phyloP scores from a whole-genome alignment of 2,888 invertebrate species.

The Choristoneura rosaceana region DNA sequence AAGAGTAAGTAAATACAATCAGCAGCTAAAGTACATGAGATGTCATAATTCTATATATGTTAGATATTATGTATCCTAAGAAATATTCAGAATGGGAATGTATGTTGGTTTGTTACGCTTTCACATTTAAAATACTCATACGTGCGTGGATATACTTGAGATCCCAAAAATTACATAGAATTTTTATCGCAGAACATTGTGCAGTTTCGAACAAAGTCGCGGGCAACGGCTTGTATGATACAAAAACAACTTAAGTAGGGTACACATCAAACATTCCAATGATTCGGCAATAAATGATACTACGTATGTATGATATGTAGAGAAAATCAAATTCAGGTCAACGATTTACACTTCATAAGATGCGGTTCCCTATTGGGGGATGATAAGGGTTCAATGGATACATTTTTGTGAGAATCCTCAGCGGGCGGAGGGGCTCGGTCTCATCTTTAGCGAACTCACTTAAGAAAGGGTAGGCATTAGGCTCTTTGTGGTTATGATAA shows the following conservation, averaged over 20 bases:
- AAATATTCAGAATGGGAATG: too few species aligned
- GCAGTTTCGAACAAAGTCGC: too few species aligned
- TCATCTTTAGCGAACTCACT: slow-evolving; percentile 29
- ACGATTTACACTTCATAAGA: slow-evolving; percentile 28
- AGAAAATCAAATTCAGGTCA: slow-evolving; percentile 29
- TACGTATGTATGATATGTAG: neutral
- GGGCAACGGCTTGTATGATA: too few species aligned
- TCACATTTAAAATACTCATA: too few species aligned
- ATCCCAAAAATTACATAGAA: too few species aligned
- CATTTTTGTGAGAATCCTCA: slow-evolving; percentile 28
- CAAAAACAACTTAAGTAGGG: neutral
- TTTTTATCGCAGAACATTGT: too few species aligned
- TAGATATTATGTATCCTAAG: too few species aligned
- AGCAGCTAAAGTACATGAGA: too few species aligned
- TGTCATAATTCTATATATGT: too few species aligned
- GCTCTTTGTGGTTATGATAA: slow-evolving; percentile 28
- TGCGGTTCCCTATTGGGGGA: slow-evolving; percentile 28
- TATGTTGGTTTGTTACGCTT: too few species aligned
- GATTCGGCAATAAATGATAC: neutral
- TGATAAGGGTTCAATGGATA: slow-evolving; percentile 40
- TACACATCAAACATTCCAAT: neutral
- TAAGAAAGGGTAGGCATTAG: slow-evolving; percentile 37
- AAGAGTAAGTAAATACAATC: too few species aligned
- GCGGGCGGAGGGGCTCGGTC: slow-evolving; percentile 12
- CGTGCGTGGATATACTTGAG: too few species aligned